Evolutionary conservation across 2,888 invertebrate species (phyloP), one percentile per base, ranked within the genome.

Genomic region (Scrobipalpa costella): DNA sequence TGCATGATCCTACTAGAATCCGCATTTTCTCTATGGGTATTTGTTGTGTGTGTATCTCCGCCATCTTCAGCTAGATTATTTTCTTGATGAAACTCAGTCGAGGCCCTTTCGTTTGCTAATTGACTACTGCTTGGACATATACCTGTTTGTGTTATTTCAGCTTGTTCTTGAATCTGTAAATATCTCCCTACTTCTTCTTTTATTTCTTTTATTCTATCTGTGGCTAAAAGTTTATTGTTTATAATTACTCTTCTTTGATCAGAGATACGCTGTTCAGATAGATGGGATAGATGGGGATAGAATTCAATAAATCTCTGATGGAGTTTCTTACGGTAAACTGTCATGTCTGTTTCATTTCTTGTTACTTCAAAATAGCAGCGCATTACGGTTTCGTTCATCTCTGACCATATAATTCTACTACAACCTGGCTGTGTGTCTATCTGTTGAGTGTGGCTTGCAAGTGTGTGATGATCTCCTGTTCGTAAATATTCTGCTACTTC

Each of bases 201-300:
- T n/a, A n/a, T n/a, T n/a, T n/a, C n/a, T n/a, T n/a, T n/a, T n/a
- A n/a, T n/a, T n/a, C n/a, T n/a, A n/a, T n/a, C n/a, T n/a, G n/a
- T n/a, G n/a, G n/a, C n/a, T n/a, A n/a, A n/a, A n/a, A n/a, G n/a
- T n/a, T n/a, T n/a, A n/a, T n/a, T n/a, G n/a, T n/a, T n/a, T n/a
- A n/a, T n/a, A n/a, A n/a, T n/a, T n/a, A n/a, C n/a, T n/a, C n/a
- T n/a, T n/a, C n/a, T n/a, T n/a, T n/a, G n/a, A n/a, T n/a, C n/a
- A n/a, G n/a, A n/a, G 21, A 64, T 40, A 49, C 64, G 33, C 49
- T 64, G 64, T 40, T 64, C 64, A 1, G 61, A 49, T n/a, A 64
- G 3, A 50, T 64, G 49, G 11, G 49, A 1, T 17, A 62, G 38
- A 11, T 61, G 57, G 5, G 64, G 61, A 7, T 40, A 62, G 7